Base-by-base conservation (phyloP, 2,113 vertebrate genomes). In the Oryzias melastigma region DNA sequence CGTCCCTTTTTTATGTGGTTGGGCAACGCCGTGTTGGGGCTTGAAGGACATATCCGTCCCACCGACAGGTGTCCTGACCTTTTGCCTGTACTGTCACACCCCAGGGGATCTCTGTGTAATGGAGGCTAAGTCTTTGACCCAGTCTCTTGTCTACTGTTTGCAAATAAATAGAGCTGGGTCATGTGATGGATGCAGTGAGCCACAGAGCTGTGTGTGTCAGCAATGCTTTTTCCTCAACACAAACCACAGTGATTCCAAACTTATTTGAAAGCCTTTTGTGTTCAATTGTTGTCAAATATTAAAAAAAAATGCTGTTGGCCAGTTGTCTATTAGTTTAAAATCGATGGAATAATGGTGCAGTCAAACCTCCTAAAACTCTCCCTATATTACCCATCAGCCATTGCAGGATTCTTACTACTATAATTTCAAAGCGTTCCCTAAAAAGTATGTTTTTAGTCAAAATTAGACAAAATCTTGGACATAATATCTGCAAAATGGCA, bases 1-100 rank as follows among this genome's bases (percentile, higher is more conserved):
- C n/a, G 13, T 18, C 2, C 14, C 0, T 4, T 24, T 29, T 41
- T 43, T 14, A 59, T 27, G 8, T 65, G 14, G 58, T 51, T 71
- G 71, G 60, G 25, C 58, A 64, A 68, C 60, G 65, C 77, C 80
- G 48, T 27, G 18, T 45, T 51, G 47, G 35, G 55, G 62, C 59
- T 71, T 81, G 78, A 86, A 87, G 87, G 84, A 83, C 75, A 77
- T 77, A 69, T 70, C 76, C 73, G 78, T 74, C 62, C 48, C 19
- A 65, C 78, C 77, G 86, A 87, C 81, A 78, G 81, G 80, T 82
- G 79, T 82, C 65, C 69, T 83, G 85, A 89, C 84, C 88, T 82
- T 73, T 68, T 75, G 83, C 76, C 85, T 85, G 81, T 68, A 57
- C 81, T 5, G 56, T 72, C 62, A 61, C 44, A 78, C 78, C 84